Evolutionary conservation across 2,888 invertebrate species (phyloP).

Genomic region (Eupeodes latifasciatus): DNA sequence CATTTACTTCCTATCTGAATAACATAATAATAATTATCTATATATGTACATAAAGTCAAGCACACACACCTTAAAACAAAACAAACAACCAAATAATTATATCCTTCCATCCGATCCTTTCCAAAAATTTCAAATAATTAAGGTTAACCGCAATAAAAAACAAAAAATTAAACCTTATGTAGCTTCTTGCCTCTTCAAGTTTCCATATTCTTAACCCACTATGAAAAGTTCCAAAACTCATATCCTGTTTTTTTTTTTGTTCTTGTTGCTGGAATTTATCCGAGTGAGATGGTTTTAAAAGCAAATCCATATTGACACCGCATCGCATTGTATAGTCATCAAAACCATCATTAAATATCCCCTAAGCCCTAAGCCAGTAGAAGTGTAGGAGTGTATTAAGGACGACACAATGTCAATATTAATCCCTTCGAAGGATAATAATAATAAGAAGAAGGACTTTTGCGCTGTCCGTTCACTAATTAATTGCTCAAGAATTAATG

Average conservation of each 20-base stretch:
- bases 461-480: slow-evolving; percentile 50
- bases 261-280: neutral
- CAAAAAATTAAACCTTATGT: neutral
- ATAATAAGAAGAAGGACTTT: slow-evolving; percentile 6
- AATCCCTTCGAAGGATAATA: slow-evolving; percentile 7
- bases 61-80: neutral
- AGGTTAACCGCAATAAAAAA: slow-evolving; percentile 56
- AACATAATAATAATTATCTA: slow-evolving; percentile 40
- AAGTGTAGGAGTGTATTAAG: too few species aligned
- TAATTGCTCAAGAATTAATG: slow-evolving; percentile 70
- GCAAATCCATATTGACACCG: slow-evolving; percentile 55
- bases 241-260: neutral
- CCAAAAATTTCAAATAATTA: slow-evolving; percentile 59
- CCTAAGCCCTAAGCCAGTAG: neutral
- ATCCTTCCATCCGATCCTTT: neutral
- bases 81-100: neutral
- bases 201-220: too few species aligned
- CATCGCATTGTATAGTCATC: slow-evolving; percentile 7
- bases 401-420: slow-evolving; percentile 22
- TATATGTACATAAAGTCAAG: neutral
- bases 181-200: too few species aligned
- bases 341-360: neutral
- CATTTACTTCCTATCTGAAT: neutral
- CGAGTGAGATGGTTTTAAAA: slow-evolving; percentile 38
- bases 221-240: neutral